Base-by-base conservation (phyloP, 2,113 vertebrate genomes). In the Elanus axillaris region DNA sequence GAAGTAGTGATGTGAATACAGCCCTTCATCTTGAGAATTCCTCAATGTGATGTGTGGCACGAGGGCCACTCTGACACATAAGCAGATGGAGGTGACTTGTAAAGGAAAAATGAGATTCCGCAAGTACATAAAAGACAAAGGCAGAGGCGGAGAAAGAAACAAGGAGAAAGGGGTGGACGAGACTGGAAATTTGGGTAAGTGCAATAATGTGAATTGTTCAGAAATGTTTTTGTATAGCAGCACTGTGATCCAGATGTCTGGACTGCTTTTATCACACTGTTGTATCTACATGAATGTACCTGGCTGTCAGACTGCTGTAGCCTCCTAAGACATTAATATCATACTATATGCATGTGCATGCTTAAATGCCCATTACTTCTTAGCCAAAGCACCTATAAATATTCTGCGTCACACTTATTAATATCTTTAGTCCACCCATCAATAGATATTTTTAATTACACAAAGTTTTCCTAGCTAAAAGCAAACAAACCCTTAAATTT, bases 171-270 rank as follows among this genome's bases (percentile, higher is more conserved):
- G 76, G 63, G 31, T 47, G 92, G 94, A 95, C 79, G 40, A 95
- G 88, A 85, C 88, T 66, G 83, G 88, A 96, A 94, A 96, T 45
- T 77, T 91, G 94, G 98, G 98, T 98, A 98, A 99, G 98, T 98
- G 97, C 88, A 98, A 97, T 96, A 94, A 97, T 59, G 85, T 66
- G 95, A 95, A 97, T 96, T 95, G 96, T 79, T 97, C 94, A 91
- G 96, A 97, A 89, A 69, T 77, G 76, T 40, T 96, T 96, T 90
- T 95, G 47, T 76, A 79, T 16, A 52, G 40, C 43, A 80, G 96
- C 91, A 86, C 98, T 98, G 94, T 88, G 98, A 98, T 98, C 97
- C 98, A 97, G 98, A 97, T 97, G 96, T 97, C 98, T 97, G 97
- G 92, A 97, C 68, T 76, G 97, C 97, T 98, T 98, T 98, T 96